Evolutionary conservation across 2,113 vertebrate genomes (phyloP), one percentile per base, ranked within the genome.

Genomic region (Columbina picui): DNA sequence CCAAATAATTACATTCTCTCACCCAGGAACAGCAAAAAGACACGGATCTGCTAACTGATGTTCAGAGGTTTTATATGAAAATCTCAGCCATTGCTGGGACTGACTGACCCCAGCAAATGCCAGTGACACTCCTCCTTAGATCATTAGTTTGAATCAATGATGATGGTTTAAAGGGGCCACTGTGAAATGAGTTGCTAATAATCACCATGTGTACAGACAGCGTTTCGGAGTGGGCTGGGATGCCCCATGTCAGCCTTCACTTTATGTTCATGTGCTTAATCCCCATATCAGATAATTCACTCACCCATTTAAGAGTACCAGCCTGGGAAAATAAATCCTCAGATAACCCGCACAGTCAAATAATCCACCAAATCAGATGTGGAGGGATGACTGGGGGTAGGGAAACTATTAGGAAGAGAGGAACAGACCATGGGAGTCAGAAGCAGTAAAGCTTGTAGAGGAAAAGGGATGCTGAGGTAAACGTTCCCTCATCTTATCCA

Each of bases 281-380:
- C 86, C 93, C 73, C 80, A 16, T 95, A 95, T 93, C 95, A 97
- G 94, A 92, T 94, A 97, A 95, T 94, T 94, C 89, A 92, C 43
- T 45, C 56, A 93, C 34, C 56, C 94, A 89, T 97, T 96, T 96
- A 93, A 90, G 71, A 84, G 64, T 81, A 56, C 89, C 79, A 93
- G 80, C 56, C 68, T 71, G 52, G 84, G 93, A 94, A 90, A 96
- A 94, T 63, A 97, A 97, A 96, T 94, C 94, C 86, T 93, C 76
- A 95, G 89, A 96, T 95, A 95, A 96, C 93, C 91, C 0, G 0
- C 69, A n/a, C 45, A 88, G 75, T 83, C 80, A 93, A 95, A 91
- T 92, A 92, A 95, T 84, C 73, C 80, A 89, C 63, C 73, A 92
- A 71, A 87, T 96, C 94, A 87, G 89, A 93, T 68, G 86, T 68